A percentile compares a stretch with the other conserved stretches of the same genome.
These are phyloP conservation scores for Anser brachyrhynchus DNA, from an alignment of 2,113 vertebrate genomes.

Conservation along the genomic window DNA sequence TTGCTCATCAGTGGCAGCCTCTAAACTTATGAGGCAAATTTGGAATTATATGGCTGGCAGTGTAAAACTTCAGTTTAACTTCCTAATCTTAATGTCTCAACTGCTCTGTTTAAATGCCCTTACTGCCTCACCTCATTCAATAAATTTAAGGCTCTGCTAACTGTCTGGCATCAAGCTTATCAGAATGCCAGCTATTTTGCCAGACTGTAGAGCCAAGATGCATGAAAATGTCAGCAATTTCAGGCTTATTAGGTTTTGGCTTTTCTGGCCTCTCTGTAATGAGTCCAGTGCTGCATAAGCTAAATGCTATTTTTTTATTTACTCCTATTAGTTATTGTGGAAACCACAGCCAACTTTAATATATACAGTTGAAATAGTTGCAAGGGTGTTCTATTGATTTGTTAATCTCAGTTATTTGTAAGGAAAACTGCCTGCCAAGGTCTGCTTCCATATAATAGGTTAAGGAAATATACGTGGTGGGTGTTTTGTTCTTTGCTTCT, in stretches of 20 bases:
- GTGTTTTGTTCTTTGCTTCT: background rate
- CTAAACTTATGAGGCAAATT: background rate
- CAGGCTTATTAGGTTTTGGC: slow-evolving; percentile 53
- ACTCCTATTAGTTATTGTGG: slow-evolving; percentile 28
- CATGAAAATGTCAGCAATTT: slow-evolving; percentile 50
- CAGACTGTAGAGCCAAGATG: slow-evolving; percentile 20
- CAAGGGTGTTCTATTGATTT: slow-evolving; percentile 26
- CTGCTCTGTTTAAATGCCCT: background rate
- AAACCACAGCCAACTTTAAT: slow-evolving; percentile 3
- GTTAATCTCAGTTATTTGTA: slow-evolving; percentile 25
- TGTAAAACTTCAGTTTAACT: background rate
- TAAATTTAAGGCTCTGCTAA: slow-evolving; percentile 21
- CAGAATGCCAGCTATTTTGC: slow-evolving; percentile 29
- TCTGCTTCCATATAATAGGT: background rate
- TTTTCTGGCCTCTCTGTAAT: slow-evolving; percentile 49
- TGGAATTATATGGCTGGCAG: background rate
- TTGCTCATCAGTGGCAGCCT: background rate
- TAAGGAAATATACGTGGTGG: background rate
- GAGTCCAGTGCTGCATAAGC: slow-evolving; percentile 5
- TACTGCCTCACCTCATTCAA: slow-evolving; percentile 9
- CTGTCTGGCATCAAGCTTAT: slow-evolving; percentile 25
- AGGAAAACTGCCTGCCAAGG: background rate
- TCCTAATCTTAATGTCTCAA: background rate
- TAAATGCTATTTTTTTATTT: slow-evolving; percentile 15
- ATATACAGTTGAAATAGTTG: background rate